Base-by-base conservation (phyloP, 37 sponge, comb jelly and placozoan genomes). In the Tethya wilhelma region DNA sequence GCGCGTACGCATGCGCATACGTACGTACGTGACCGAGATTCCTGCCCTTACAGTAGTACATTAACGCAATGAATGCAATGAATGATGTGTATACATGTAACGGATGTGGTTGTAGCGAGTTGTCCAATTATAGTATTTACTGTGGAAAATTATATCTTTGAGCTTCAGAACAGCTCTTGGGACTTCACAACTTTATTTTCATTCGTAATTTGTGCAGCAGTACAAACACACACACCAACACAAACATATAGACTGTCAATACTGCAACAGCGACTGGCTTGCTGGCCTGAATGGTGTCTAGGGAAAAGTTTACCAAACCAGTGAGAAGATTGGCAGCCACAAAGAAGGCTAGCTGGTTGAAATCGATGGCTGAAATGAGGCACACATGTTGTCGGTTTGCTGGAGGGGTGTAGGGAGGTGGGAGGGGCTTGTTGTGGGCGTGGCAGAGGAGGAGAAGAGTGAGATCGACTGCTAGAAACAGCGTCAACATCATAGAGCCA, bases 271-370 rank as follows among this genome's bases (percentile, higher is more conserved):
- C 69, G 2, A 45, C 12, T 1, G 64, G 5, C 0, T 38, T 7
- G 43, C 79, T 29, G 1, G 90, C 67, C 12, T 71, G 32, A 0
- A 91, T 46, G n/a, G 99, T 99, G 69, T 96, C 84, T 43, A 94
- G 46, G 2, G 74, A 64, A 37, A 96, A 65, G 73, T 99, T 99
- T 19, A 96, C 91, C 0, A 85, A 30, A 31, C 99, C 99, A 56
- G 99, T 99, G 42, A 91, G 56, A 1, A 96, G 23, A 66, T 99
- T 99, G 22, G 93, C 99, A 12, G 85, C 19, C 22, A 99, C 70
- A 74, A 99, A 99, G 87, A 87, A 94, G 38, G 45, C 64, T 26
- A 99, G 87, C 46, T 99, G 99, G 75, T 99, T 96, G 67, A 88
- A 77, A 64, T 94, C 84, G 17, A 99, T 87, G 32, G 97, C 93